These are phyloP conservation scores for Heteractis magnifica DNA, from an alignment of 92 coral and sea anemone species.

Conservation along the genomic window DNA sequence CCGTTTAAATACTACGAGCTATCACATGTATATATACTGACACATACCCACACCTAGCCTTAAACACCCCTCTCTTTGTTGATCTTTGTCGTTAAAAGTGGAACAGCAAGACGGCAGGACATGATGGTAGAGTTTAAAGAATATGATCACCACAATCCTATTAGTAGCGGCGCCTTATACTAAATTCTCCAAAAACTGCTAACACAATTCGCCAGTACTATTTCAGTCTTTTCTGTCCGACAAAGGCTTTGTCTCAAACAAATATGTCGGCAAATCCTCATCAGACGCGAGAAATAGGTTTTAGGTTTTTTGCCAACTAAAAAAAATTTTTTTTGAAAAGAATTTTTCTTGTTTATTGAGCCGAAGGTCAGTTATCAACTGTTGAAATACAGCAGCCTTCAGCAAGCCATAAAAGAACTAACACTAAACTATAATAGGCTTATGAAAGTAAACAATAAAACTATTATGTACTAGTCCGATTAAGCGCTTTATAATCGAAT, in stretches of 20 bases:
- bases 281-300: background rate
- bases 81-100: background rate
- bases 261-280: background rate
- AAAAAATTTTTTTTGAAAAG: background rate
- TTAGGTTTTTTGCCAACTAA: background rate
- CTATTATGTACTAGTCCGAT: slow-evolving; percentile 1
- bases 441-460: slow-evolving; percentile 5
- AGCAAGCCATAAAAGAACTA: background rate
- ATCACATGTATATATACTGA: background rate
- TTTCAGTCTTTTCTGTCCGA: background rate
- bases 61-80: background rate
- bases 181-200: background rate
- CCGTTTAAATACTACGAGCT: background rate
- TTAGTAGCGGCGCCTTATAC: background rate
- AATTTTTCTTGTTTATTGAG: too few species aligned
- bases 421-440: background rate
- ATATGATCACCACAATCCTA: background rate
- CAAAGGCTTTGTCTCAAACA: background rate
- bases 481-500: background rate
- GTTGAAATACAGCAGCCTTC: too few species aligned
- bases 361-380: too few species aligned
- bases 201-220: background rate
- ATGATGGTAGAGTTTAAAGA: background rate
- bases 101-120: too few species aligned
- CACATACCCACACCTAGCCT: background rate